Evolutionary conservation across 2,113 vertebrate species (phyloP), one percentile per base, ranked within the genome.

Genomic region (Hirundichthys speculiger): DNA sequence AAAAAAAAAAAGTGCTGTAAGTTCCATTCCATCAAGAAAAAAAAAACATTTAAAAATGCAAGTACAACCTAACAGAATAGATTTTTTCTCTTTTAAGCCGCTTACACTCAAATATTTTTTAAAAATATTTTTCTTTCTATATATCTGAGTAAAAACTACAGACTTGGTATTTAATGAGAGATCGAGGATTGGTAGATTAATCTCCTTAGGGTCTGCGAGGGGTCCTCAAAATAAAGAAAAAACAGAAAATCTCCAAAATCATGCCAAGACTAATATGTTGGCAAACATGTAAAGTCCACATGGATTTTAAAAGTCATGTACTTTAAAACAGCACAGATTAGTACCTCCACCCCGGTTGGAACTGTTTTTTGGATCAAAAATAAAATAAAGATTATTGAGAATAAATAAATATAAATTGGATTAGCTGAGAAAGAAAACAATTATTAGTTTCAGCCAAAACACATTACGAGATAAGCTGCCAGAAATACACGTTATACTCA

Each of bases 161-260:
- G 64, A 56, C 70, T 80, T 58, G 70, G 53, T 70, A 73, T 84
- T 80, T 80, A 47, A 71, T 48, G 41, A 30, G 50, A 66, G 76
- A 66, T 67, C 65, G 46, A 18, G 69, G 55, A 52, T 68, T 69
- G 62, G 15, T 47, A 55, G 7, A 72, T 75, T 84, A 84, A 88
- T 80, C 84, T 79, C n/a, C 54, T 87, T 82, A 56, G 14, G 2
- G 20, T 61, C 47, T 42, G 15, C 19, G 14, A 69, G 46, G 55
- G 53, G 62, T 74, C 46, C 15, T 55, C 51, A 69, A 16, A 38
- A 64, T 43, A 52, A 16, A 57, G 13, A 3, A 46, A 25, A 60
- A n/a, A 40, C 30, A 55, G 20, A 82, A 81, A 63, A 56, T 40
- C 73, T 48, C 14, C 24, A 60, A 42, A n/a, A 75, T 13, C 1